Percentiles rank a stretch among this genome's conserved stretches.
Evolutionary conservation across 2,113 vertebrate species (phyloP).

Genomic region (Ptilorrhoa leucosticta): DNA sequence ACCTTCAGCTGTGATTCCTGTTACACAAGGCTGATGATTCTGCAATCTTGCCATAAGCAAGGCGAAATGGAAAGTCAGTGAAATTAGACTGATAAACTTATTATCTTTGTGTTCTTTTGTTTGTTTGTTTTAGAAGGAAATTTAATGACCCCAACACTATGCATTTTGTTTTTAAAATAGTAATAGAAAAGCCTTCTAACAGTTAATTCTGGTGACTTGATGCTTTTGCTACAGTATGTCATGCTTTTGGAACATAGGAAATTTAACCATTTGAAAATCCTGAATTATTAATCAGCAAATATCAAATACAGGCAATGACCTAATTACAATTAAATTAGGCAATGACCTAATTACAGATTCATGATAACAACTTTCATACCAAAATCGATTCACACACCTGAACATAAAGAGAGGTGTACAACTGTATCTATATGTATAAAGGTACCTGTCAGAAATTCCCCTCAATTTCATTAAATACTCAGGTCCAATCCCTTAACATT

Average conservation of each 20-base stretch:
- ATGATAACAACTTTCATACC: neutral
- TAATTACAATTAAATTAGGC: neutral
- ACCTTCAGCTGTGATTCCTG: neutral
- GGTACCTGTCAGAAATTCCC: neutral
- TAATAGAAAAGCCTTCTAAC: neutral
- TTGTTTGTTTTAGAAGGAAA: neutral
- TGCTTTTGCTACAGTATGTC: neutral
- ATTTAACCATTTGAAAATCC: neutral
- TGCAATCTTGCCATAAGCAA: neutral
- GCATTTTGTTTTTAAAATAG: neutral
- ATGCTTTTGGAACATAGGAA: neutral
- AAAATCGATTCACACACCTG: neutral
- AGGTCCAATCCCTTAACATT: too few species aligned
- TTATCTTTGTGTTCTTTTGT: neutral
- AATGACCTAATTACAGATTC: neutral
- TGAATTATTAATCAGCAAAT: neutral
- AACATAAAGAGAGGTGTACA: neutral
- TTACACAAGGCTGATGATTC: neutral
- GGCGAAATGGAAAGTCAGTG: neutral
- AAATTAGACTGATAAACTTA: neutral
- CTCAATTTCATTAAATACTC: neutral
- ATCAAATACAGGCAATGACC: neutral
- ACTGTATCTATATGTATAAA: accelerated
- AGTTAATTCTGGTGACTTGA: neutral
- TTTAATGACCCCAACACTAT: neutral